Percentiles rank a stretch among this genome's conserved stretches.
Evolutionary conservation across 2,113 vertebrate species (phyloP).

Genomic region (Gavialis gangeticus): DNA sequence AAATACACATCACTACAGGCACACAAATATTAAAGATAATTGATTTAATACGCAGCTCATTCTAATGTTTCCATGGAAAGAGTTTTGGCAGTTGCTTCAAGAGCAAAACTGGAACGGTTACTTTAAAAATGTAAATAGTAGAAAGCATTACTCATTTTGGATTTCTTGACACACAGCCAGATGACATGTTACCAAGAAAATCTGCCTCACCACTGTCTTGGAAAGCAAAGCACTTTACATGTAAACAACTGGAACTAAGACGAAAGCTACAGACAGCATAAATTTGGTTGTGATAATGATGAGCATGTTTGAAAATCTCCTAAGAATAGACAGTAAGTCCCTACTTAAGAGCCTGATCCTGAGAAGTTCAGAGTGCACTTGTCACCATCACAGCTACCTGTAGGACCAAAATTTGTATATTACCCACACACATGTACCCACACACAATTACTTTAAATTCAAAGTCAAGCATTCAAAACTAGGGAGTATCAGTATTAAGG

Average conservation of each 20-base stretch:
- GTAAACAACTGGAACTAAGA: conserved; percentile 6
- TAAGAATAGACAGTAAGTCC: background rate
- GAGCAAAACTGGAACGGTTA: conserved; percentile 30
- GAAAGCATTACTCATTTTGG: conserved; percentile 58
- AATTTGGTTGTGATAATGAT: background rate
- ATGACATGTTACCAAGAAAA: conserved; percentile 53
- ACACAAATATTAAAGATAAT: background rate
- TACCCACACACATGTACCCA: background rate
- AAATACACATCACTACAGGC: background rate
- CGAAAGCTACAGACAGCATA: background rate
- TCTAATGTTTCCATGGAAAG: conserved; percentile 1
- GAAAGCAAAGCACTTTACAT: conserved; percentile 45
- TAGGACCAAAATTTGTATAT: background rate
- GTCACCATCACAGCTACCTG: background rate
- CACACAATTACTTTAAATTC: background rate
- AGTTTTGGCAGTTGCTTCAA: conserved; percentile 23
- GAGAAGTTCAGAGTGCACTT: background rate
- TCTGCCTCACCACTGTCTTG: background rate
- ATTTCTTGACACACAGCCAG: conserved; percentile 42
- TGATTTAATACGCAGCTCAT: conserved; percentile 14
- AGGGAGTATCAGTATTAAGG: too few species aligned
- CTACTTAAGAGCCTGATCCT: background rate
- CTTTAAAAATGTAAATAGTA: conserved; percentile 41
- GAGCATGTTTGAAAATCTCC: background rate
- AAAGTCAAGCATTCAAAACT: too few species aligned